These are phyloP conservation scores for Chloroceryle aenea DNA, from an alignment of 2,113 vertebrate genomes.

Conservation along the genomic window DNA sequence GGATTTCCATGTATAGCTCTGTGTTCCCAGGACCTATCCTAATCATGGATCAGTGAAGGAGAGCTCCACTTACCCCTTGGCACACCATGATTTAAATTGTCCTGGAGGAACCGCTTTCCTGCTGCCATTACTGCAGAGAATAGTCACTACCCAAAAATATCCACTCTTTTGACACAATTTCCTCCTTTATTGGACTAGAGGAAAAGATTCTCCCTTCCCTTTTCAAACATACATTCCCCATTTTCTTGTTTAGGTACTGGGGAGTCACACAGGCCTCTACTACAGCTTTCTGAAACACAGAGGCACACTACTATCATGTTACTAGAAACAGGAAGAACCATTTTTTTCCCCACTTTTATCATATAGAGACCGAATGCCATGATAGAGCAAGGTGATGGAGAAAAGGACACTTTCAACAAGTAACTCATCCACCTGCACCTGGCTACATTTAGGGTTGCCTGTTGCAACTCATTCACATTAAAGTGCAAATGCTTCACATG, in stretches of 20 bases:
- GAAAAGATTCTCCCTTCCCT: background rate
- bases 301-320: rapidly evolving
- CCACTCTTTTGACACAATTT: background rate
- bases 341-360: background rate
- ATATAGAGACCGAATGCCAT: background rate
- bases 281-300: background rate
- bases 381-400: background rate
- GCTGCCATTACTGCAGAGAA: background rate
- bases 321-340: background rate
- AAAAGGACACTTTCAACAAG: background rate
- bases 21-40: background rate
- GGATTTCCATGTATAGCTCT: background rate
- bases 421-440: background rate
- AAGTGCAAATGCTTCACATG: background rate
- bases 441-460: background rate
- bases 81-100: background rate
- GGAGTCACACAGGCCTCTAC: background rate
- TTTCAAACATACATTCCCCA: background rate
- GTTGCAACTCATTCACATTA: background rate
- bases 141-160: background rate
- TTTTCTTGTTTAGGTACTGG: background rate
- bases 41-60: background rate
- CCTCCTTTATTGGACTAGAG: background rate
- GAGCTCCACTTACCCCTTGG: background rate
- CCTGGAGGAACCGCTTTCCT: background rate